Percentiles rank a stretch among this genome's conserved stretches.
phyloP scores from a whole-genome alignment of 2,113 vertebrate species.

The Lasiurus cinereus region DNA sequence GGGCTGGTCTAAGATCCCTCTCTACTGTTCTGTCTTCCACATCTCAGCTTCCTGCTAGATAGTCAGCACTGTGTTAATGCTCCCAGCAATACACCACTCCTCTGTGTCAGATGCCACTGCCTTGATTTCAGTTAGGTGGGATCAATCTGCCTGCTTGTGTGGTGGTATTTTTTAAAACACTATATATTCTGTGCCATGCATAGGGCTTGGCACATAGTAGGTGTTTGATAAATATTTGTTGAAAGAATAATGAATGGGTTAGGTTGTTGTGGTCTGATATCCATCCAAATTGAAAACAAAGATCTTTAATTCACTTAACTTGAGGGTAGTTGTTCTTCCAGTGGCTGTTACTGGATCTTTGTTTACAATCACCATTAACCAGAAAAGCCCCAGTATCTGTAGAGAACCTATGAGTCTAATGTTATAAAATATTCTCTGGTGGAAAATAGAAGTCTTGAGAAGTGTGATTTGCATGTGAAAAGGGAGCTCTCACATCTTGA shows the following conservation, averaged over 20 bases:
- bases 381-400: not conserved
- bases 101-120: too few species aligned
- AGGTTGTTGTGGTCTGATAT: conserved; percentile 15
- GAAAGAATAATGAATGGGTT: conserved; percentile 12
- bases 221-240: conserved; percentile 22
- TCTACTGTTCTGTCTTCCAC: too few species aligned
- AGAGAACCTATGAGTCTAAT: not conserved
- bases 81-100: too few species aligned
- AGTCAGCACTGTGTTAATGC: too few species aligned
- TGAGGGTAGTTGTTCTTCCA: not conserved
- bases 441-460: conserved; percentile 20
- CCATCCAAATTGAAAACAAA: not conserved
- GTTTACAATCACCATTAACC: not conserved
- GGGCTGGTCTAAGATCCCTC: too few species aligned
- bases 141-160: not conserved
- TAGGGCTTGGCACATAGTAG: not conserved
- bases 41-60: too few species aligned
- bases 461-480: conserved; percentile 6
- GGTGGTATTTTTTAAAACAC: conserved; percentile 7
- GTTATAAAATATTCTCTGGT: not conserved
- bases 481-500: conserved; percentile 18
- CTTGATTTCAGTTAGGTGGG: too few species aligned
- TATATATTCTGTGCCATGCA: not conserved
- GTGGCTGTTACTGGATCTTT: not conserved
- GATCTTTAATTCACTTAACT: not conserved